Conservation (phyloP, 2,888 invertebrate species). For the Sipha maydis region DNA sequence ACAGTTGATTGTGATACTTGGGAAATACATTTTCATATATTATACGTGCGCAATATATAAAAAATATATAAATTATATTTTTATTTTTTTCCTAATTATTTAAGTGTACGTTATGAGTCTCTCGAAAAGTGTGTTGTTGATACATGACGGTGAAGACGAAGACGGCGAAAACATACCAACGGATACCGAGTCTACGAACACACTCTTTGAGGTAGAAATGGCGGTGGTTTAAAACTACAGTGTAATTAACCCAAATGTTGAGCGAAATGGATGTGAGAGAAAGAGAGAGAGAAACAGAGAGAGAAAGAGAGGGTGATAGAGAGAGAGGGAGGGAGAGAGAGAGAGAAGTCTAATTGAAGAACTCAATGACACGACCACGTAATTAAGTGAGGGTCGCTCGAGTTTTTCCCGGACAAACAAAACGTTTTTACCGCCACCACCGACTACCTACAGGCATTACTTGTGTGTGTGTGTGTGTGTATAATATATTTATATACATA, state of each 20-base stretch:
- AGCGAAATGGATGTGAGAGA: neutral
- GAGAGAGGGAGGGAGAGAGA: too few species aligned
- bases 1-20: too few species aligned
- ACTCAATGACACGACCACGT: slow-evolving; percentile 37
- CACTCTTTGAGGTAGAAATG: neutral
- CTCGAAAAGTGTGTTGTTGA: slow-evolving; percentile 17
- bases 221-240: neutral
- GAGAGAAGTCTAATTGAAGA: slow-evolving; percentile 29
- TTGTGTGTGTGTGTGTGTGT: too few species aligned
- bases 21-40: too few species aligned
- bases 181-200: neutral
- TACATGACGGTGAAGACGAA: neutral
- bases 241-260: slow-evolving; percentile 34
- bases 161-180: too few species aligned
- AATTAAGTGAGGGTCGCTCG: slow-evolving; percentile 37
- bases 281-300: too few species aligned
- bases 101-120: neutral
- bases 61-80: too few species aligned
- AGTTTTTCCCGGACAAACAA: slow-evolving; percentile 35
- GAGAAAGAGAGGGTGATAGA: too few species aligned
- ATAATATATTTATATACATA: too few species aligned
- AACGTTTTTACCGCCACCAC: slow-evolving; percentile 17
- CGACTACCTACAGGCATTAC: neutral
- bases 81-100: too few species aligned
- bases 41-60: too few species aligned